Evolutionary conservation across 1,140 invertebrate species (phyloP), one percentile per base, ranked within the genome.

Genomic region (Paraescarpia echinospica): DNA sequence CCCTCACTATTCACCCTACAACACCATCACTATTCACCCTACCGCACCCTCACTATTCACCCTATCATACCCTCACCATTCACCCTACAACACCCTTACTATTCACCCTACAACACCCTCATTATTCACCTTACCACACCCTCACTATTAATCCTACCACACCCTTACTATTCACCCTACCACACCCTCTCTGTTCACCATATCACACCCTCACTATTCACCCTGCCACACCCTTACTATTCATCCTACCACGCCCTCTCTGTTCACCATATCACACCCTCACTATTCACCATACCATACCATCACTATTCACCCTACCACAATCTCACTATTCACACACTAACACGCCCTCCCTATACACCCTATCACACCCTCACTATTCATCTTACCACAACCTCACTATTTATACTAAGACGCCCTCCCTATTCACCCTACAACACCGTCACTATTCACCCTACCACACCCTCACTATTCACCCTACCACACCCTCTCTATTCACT

Each of bases 191-290:
- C n/a, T n/a, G n/a, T n/a, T n/a, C n/a, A n/a, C n/a, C n/a, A n/a
- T n/a, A 12, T 33, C n/a, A n/a, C 27, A 31, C 34, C 91, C 34
- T 92, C 51, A 33, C 48, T 31, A 51, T 89, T 5, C 35, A 35
- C 33, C 91, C 92, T 93, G 92, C 91, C 89, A n/a, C 27, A 31
- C 34, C 91, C 34, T 92, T 34, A 33, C 48, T 31, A 51, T 89
- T 5, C 35, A 35, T 27, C 91, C 92, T 93, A 92, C 91, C 89
- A n/a, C n/a, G n/a, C n/a, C n/a, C n/a, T n/a, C n/a, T n/a, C n/a
- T n/a, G n/a, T n/a, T n/a, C n/a, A n/a, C n/a, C n/a, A n/a, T n/a
- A 12, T 33, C n/a, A n/a, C 27, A 31, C 34, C 91, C 34, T 92
- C 51, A 33, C 48, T 31, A 51, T 89, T 5, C 35, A 35, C 33